These are phyloP conservation scores for Poeciliopsis gracilis DNA, from an alignment of 2,797 vertebrate species.

Conservation along the genomic window DNA sequence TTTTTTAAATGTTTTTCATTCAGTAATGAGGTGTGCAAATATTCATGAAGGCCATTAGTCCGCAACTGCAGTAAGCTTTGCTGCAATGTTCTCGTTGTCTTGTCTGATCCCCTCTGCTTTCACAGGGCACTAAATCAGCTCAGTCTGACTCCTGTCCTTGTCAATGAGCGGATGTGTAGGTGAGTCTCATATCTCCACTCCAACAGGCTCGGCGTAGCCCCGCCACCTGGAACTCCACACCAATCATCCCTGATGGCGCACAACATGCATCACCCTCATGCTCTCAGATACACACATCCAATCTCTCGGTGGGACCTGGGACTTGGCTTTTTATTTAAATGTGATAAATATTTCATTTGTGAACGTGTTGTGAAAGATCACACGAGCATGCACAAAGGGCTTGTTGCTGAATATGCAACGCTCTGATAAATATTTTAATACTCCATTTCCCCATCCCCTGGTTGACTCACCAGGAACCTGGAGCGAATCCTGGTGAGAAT, in stretches of 20 bases:
- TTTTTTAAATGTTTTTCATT: neutral
- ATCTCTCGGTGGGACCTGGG: slow-evolving; percentile 46
- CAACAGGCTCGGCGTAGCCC: slow-evolving; percentile 69
- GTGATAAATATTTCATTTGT: slow-evolving; percentile 85
- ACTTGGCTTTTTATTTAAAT: slow-evolving; percentile 83
- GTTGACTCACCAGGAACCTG: slow-evolving; percentile 77
- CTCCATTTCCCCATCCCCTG: slow-evolving; percentile 77
- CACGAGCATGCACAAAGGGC: slow-evolving; percentile 83
- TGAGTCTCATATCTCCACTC: slow-evolving; percentile 72
- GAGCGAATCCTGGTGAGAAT: slow-evolving; percentile 79
- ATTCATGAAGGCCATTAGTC: slow-evolving; percentile 7
- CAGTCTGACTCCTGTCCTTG: slow-evolving; percentile 59
- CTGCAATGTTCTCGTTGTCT: slow-evolving; percentile 28
- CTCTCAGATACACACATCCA: slow-evolving; percentile 26
- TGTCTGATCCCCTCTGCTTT: slow-evolving; percentile 37
- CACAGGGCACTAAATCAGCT: slow-evolving; percentile 46
- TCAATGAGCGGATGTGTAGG: slow-evolving; percentile 67
- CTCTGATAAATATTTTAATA: slow-evolving; percentile 85
- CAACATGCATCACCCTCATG: slow-evolving; percentile 37
- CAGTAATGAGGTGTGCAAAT: neutral
- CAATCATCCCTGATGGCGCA: slow-evolving; percentile 67
- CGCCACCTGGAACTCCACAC: slow-evolving; percentile 63
- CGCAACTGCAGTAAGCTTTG: neutral
- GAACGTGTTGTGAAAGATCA: slow-evolving; percentile 84
- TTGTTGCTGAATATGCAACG: slow-evolving; percentile 82